A percentile compares a stretch with the other conserved stretches of the same genome.
Conservation (phyloP, 2,113 vertebrate genomes). For the Gorilla gorilla region DNA sequence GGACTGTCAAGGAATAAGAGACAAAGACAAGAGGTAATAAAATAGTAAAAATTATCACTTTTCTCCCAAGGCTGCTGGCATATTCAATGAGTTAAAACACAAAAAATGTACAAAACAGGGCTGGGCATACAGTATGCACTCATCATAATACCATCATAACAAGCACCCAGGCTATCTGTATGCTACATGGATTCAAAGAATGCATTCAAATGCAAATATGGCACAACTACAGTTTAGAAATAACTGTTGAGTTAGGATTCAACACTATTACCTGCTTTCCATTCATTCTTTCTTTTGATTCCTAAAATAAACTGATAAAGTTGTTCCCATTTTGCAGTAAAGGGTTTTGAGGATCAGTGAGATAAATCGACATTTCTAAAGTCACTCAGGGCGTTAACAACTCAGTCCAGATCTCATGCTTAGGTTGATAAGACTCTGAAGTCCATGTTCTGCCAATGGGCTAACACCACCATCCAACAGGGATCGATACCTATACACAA, state of each 20-base stretch:
- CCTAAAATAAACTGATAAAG: background rate
- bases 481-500: accelerated
- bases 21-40: background rate
- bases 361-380: background rate
- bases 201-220: background rate
- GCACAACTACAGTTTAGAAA: background rate
- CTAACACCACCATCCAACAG: background rate
- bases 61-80: background rate
- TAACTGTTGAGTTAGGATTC: background rate
- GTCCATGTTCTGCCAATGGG: background rate
- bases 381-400: background rate
- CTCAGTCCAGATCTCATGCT: background rate
- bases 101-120: background rate
- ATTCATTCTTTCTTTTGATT: background rate
- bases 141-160: background rate
- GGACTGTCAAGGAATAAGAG: background rate
- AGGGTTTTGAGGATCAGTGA: background rate
- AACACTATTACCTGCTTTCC: background rate
- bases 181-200: background rate
- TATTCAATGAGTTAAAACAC: background rate
- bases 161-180: background rate
- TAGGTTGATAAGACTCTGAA: background rate
- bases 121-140: background rate
- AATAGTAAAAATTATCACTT: background rate
- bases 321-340: background rate